Evolutionary conservation across 2,888 invertebrate species (phyloP), one percentile per base, ranked within the genome.

Genomic region (Idaea dimidiata): DNA sequence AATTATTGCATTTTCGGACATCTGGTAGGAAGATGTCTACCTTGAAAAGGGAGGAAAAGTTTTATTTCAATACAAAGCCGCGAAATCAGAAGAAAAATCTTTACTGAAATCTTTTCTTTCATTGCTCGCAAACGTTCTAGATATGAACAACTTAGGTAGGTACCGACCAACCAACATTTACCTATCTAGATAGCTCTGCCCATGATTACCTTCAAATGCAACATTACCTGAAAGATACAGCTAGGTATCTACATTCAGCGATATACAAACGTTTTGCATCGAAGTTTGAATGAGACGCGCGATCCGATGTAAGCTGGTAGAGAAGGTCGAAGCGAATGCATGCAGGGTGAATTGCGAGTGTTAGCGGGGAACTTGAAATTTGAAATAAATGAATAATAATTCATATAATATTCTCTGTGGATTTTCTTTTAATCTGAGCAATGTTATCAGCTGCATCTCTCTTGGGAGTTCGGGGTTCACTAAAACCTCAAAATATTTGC

Each of bases 281-380:
- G 65, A 72, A 77, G 74, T 80, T 77, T 74, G 71, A 75, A 74
- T 72, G 78, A 73, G 76, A 72, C 79, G 72, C 75, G 74, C 69
- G 70, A 62, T 69, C 71, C 74, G 78, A 75, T 80, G 75, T 77
- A 79, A 80, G 80, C 81, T 80, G 74, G 66, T 43, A 43, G 71
- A 70, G 74, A 87, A 88, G 87, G 87, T 86, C 85, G 84, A 68
- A 74, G 70, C 74, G 78, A 81, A 80, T 88, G 87, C 84, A 83
- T 59, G 60, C 61, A 58, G 54, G 71, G 77, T 65, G 58, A 10
- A 76, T 82, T 54, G 58, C 32, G 59, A 78, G 8, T 81, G 55
- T 3, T 18, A 61, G 63, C 61, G 60, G 58, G 56, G 31, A 54
- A 31, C 31, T 53, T 17, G 10, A n/a, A n/a, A n/a, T n/a, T n/a